phyloP scores from a whole-genome alignment of 1,140 invertebrate species.

The Brachionus koreanus region DNA sequence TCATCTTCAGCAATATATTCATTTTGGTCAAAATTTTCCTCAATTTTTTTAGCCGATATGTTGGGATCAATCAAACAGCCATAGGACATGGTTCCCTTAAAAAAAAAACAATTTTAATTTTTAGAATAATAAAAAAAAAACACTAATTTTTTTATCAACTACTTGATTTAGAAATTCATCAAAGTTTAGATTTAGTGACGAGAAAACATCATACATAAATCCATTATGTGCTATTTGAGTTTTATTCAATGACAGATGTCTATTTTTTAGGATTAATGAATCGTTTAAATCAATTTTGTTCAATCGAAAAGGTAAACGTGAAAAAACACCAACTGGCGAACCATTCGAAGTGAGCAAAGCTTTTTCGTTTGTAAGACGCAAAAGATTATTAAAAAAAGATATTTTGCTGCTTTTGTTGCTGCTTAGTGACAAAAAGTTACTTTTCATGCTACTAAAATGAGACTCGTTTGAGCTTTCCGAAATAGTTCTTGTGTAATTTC shows the following conservation, averaged over 20 bases:
- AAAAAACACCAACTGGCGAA: conserved; percentile 21
- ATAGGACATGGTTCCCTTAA: conserved; percentile 41
- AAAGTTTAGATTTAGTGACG: not conserved
- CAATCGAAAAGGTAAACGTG: conserved; percentile 3
- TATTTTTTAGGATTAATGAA: not conserved
- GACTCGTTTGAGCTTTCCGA: conserved; percentile 39
- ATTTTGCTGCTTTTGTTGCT: not conserved
- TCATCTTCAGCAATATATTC: not conserved
- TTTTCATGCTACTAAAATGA: not conserved
- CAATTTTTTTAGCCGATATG: not conserved
- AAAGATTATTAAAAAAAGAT: not conserved
- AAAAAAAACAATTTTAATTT: not conserved
- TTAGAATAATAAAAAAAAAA: not conserved
- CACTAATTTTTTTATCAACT: not conserved
- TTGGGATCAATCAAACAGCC: not conserved
- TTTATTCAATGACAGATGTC: not conserved
- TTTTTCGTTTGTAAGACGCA: conserved; percentile 25
- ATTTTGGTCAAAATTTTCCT: not conserved
- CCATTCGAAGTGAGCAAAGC: not conserved
- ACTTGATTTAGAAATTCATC: conserved; percentile 34
- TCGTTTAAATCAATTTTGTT: conserved; percentile 3
- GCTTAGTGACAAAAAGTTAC: not conserved
- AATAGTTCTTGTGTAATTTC: conserved; percentile 16
- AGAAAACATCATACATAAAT: conserved; percentile 37
- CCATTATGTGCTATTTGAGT: not conserved